These are phyloP conservation scores for Pelobates fuscus DNA, from an alignment of 2,113 vertebrate genomes.

Conservation along the genomic window DNA sequence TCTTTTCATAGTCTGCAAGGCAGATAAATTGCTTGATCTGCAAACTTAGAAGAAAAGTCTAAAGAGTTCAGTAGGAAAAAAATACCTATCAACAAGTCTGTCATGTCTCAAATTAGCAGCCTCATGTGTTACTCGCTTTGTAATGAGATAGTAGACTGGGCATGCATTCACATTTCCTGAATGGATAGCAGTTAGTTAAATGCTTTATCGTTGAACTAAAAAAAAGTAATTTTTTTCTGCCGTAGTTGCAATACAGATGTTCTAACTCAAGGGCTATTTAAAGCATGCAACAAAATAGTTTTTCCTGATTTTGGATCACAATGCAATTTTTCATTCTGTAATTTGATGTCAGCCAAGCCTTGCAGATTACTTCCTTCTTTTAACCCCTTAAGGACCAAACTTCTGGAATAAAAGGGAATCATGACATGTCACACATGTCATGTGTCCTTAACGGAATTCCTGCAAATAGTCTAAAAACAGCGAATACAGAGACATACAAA, in stretches of 20 bases:
- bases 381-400: no score
- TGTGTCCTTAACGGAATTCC: no score
- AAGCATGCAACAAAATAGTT: conserved; percentile 52
- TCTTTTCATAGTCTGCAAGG: no score
- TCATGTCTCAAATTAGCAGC: neutral
- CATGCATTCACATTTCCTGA: neutral
- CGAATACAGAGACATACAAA: no score
- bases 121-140: neutral
- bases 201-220: conserved; percentile 7
- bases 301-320: conserved; percentile 50
- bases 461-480: no score
- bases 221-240: neutral
- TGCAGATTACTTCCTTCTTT: neutral
- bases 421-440: no score
- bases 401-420: no score
- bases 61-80: neutral
- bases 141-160: no score
- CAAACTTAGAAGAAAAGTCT: neutral
- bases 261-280: conserved; percentile 46
- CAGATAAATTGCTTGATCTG: no score
- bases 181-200: neutral
- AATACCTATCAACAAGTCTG: neutral
- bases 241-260: conserved; percentile 11
- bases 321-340: conserved; percentile 50
- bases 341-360: conserved; percentile 53